These are phyloP conservation scores for Psophia crepitans DNA, from an alignment of 2,113 vertebrate species.

Conservation along the genomic window DNA sequence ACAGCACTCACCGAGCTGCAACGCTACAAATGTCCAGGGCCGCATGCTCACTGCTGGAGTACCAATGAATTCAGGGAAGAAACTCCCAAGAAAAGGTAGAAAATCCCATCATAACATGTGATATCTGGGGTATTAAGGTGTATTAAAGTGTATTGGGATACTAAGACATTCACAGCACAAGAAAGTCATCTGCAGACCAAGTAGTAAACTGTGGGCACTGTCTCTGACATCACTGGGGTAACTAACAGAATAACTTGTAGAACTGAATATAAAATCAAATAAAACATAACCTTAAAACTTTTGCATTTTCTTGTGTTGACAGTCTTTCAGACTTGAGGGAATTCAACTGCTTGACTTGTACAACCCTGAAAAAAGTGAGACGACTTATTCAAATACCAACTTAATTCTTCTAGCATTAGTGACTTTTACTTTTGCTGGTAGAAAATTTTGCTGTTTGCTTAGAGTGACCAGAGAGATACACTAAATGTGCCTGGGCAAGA, in stretches of 20 bases:
- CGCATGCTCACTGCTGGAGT: neutral
- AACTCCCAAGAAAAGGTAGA: neutral
- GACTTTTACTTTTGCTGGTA: neutral
- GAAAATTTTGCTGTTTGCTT: neutral
- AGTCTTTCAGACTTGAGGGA: neutral
- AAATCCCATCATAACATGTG: neutral
- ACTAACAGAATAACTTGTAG: neutral
- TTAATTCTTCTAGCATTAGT: neutral
- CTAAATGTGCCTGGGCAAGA: neutral
- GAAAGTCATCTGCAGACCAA: neutral
- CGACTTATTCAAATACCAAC: neutral
- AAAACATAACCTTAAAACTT: neutral
- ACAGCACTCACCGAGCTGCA: no score
- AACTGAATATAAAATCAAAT: neutral
- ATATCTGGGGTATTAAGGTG: neutral
- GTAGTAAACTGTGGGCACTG: neutral
- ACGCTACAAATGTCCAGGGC: neutral
- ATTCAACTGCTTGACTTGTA: neutral
- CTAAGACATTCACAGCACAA: neutral
- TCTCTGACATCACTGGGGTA: neutral
- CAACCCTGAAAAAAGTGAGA: neutral
- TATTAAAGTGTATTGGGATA: neutral
- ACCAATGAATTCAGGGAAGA: accelerated
- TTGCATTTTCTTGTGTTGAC: neutral
- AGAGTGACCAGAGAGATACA: neutral